Evolutionary conservation across 1,140 invertebrate genomes (phyloP).

Genomic region (Caenorhabditis latens): DNA sequence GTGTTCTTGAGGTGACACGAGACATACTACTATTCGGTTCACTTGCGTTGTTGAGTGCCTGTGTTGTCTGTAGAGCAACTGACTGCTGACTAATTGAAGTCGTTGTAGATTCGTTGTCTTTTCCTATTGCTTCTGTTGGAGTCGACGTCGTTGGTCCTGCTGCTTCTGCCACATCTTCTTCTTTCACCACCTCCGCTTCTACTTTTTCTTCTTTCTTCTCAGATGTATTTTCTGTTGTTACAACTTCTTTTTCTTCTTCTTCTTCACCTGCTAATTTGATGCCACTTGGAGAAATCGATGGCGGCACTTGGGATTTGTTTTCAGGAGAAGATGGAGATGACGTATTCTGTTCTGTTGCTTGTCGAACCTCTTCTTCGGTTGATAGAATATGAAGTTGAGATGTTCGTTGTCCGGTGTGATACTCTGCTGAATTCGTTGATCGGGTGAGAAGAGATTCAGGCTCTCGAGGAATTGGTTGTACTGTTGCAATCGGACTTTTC

Average conservation of each 20-base stretch:
- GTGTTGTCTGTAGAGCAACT: constrained; percentile 32
- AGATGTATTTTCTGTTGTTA: background rate
- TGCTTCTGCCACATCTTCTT: background rate
- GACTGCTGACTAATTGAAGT: constrained; percentile 58
- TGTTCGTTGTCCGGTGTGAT: constrained; percentile 21
- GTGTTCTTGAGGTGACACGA: constrained; percentile 48
- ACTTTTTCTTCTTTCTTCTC: background rate
- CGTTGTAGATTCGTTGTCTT: constrained; percentile 49
- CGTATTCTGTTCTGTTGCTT: constrained; percentile 9
- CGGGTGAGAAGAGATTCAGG: background rate
- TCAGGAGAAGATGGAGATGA: constrained; percentile 14
- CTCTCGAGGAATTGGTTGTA: background rate
- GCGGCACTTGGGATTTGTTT: constrained; percentile 47
- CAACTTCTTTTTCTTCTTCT: background rate
- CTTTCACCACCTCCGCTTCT: background rate
- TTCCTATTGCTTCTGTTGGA: constrained; percentile 6
- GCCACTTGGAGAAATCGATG: constrained; percentile 49
- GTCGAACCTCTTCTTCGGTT: constrained; percentile 29
- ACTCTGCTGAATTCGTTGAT: constrained; percentile 19
- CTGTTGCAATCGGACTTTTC: constrained; percentile 18
- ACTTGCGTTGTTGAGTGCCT: constrained; percentile 28
- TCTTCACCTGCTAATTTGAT: constrained; percentile 45
- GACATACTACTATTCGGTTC: constrained; percentile 36
- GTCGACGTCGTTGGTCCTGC: background rate
- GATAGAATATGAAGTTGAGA: constrained; percentile 37